phyloP scores from a whole-genome alignment of 1,140 invertebrate genomes.

The Hydropsyche tenuis region DNA sequence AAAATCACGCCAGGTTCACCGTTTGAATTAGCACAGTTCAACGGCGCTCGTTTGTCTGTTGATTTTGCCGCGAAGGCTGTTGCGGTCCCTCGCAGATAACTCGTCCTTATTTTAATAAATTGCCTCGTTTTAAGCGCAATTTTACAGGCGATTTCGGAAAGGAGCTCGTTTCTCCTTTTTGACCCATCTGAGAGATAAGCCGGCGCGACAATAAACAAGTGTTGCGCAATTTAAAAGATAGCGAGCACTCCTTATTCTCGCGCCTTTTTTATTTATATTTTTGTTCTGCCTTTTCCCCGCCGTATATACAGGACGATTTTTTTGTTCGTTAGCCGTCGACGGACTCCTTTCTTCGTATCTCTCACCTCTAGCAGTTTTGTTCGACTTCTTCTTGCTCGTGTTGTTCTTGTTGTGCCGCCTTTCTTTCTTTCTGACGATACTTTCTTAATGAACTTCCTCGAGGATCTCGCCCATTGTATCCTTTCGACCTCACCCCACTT shows the following conservation, averaged over 20 bases:
- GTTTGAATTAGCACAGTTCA: no score
- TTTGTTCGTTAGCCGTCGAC: not conserved
- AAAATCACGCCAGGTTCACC: no score
- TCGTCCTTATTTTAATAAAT: conserved; percentile 12
- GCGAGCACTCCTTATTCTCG: not conserved
- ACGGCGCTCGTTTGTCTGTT: not conserved
- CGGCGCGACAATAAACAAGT: conserved; percentile 13
- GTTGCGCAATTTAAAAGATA: conserved; percentile 22
- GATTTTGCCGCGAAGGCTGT: not conserved
- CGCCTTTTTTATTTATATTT: not conserved
- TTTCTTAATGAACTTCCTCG: conserved; percentile 25
- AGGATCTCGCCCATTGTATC: not conserved
- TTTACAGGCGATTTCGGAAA: conserved; percentile 23
- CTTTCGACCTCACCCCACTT: not conserved
- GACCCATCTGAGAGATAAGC: not conserved
- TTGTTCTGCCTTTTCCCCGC: not conserved
- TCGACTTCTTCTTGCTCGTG: not conserved
- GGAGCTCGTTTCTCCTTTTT: not conserved
- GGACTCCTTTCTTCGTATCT: not conserved
- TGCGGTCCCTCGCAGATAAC: not conserved
- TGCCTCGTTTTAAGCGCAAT: conserved; percentile 2
- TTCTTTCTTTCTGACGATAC: not conserved
- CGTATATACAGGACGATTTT: not conserved
- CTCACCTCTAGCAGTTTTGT: not conserved
- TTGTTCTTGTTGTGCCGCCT: not conserved